Conservation (phyloP, 2,797 vertebrate genomes). For the Gastrophryne carolinensis region DNA sequence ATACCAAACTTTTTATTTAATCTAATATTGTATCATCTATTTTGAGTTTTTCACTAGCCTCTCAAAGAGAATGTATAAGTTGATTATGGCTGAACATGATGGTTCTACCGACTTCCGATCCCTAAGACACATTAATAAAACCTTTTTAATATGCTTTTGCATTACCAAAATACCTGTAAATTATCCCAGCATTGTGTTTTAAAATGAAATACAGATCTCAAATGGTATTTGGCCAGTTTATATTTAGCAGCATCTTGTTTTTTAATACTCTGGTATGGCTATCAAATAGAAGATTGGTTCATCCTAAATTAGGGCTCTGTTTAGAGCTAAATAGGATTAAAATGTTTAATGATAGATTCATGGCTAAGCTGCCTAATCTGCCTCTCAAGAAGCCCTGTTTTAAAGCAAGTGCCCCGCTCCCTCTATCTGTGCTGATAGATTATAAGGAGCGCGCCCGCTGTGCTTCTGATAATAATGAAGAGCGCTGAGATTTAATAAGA, state of each 20-base stretch:
- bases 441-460: background rate
- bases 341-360: conserved; percentile 26
- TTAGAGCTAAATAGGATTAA: conserved; percentile 30
- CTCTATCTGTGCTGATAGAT: conserved; percentile 34
- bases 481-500: conserved; percentile 36
- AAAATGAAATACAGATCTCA: background rate
- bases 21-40: no score
- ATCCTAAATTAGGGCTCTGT: conserved; percentile 10
- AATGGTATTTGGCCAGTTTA: background rate
- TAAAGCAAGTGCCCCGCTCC: background rate
- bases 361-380: conserved; percentile 12
- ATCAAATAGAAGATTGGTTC: background rate
- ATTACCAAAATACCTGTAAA: no score
- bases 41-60: no score
- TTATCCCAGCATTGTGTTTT: no score
- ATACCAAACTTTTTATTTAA: no score
- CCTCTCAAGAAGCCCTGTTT: background rate
- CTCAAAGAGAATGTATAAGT: no score
- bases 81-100: no score
- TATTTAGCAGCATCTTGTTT: background rate
- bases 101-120: no score
- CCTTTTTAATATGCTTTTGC: no score
- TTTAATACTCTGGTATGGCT: background rate
- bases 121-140: no score
- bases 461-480: conserved; percentile 34